These are phyloP conservation scores for Byasa hedistus DNA, from an alignment of 2,888 invertebrate species.

Conservation along the genomic window DNA sequence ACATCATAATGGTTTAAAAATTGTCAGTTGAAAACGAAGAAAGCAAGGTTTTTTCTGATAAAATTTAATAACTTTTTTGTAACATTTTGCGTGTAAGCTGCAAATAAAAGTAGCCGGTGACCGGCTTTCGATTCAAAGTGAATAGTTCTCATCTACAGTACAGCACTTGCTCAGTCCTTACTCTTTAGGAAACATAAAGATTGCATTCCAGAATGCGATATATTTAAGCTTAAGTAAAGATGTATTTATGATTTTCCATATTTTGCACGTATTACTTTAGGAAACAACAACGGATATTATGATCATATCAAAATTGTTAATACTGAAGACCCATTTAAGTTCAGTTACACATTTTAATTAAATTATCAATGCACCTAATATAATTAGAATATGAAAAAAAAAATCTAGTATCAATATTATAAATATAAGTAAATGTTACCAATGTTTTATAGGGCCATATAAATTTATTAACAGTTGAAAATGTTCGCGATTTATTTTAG, in stretches of 20 bases:
- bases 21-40: too few relatives aligned
- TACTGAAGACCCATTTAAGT: too few relatives aligned
- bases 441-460: background rate
- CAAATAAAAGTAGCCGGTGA: background rate
- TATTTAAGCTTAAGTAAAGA: background rate
- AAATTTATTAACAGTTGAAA: background rate
- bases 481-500: background rate
- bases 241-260: background rate
- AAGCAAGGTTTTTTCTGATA: too few relatives aligned
- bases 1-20: too few relatives aligned
- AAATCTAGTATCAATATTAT: too few relatives aligned
- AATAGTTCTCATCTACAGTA: slow-evolving; percentile 9
- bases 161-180: slow-evolving; percentile 20
- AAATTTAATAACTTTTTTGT: too few relatives aligned
- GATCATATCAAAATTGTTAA: too few relatives aligned
- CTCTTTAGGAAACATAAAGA: slow-evolving; percentile 25
- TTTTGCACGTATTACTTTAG: too few relatives aligned
- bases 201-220: slow-evolving; percentile 9
- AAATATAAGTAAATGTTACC: background rate
- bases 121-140: background rate
- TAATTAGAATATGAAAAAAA: too few relatives aligned
- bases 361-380: too few relatives aligned
- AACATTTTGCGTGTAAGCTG: too few relatives aligned
- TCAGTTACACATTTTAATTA: background rate
- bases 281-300: too few relatives aligned